Evolutionary conservation across 2,888 invertebrate genomes (phyloP).

Genomic region (Antitype chi): DNA sequence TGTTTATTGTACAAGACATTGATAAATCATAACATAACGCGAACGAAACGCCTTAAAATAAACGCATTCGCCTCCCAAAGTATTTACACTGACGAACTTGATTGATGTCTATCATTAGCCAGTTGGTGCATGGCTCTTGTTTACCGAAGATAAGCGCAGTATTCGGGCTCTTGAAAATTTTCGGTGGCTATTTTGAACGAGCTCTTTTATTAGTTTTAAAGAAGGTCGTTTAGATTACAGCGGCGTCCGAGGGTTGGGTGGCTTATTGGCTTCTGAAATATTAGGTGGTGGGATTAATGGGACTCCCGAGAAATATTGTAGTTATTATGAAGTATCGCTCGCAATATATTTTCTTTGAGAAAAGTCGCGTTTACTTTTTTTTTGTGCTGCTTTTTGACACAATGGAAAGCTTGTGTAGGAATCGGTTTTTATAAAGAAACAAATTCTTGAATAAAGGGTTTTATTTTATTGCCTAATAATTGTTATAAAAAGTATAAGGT

Average conservation of each 20-base stretch:
- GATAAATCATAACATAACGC: slow-evolving; percentile 69
- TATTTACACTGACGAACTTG: slow-evolving; percentile 81
- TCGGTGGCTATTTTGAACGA: slow-evolving; percentile 90
- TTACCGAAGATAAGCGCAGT: slow-evolving; percentile 81
- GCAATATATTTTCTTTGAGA: slow-evolving; percentile 60
- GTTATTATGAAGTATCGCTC: slow-evolving; percentile 74
- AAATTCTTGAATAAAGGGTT: background rate
- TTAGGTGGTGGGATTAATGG: slow-evolving; percentile 84
- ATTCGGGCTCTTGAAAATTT: slow-evolving; percentile 83
- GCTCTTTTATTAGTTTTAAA: slow-evolving; percentile 90
- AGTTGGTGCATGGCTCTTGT: slow-evolving; percentile 81
- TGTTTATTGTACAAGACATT: slow-evolving; percentile 65
- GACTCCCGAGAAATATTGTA: slow-evolving; percentile 77
- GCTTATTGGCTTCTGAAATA: slow-evolving; percentile 87
- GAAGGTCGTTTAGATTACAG: slow-evolving; percentile 90
- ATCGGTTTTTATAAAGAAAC: slow-evolving; percentile 1
- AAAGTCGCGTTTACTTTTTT: slow-evolving; percentile 42
- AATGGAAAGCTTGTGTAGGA: background rate
- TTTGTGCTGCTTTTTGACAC: slow-evolving; percentile 8
- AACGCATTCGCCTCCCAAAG: slow-evolving; percentile 73
- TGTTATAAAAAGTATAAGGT: no score
- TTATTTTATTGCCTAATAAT: background rate
- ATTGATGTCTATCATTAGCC: slow-evolving; percentile 85
- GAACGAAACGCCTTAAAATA: slow-evolving; percentile 76
- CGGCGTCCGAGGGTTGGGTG: slow-evolving; percentile 81